Conservation (phyloP, 2,113 vertebrate species). For the Microtus ochrogaster region DNA sequence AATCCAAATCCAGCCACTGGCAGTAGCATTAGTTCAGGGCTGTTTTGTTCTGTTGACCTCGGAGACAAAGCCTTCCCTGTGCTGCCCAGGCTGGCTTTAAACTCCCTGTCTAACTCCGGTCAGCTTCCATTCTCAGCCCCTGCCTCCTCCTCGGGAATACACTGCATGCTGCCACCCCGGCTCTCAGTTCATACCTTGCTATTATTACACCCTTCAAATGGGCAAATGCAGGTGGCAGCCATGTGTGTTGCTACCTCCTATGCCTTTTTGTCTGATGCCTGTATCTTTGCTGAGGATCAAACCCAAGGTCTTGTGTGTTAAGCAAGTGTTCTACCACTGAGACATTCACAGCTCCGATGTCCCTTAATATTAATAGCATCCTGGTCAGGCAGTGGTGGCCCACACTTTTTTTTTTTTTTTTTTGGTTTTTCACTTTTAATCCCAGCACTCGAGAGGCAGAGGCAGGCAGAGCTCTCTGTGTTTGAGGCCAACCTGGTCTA, state of each 20-base stretch:
- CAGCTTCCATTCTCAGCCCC: too few species aligned
- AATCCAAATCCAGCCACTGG: neutral
- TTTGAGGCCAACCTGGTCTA: too few species aligned
- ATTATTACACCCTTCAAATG: neutral
- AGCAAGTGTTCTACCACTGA: neutral
- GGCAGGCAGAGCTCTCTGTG: neutral
- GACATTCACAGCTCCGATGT: neutral
- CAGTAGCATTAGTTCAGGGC: neutral
- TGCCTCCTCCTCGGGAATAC: neutral
- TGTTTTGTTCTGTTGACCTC: neutral
- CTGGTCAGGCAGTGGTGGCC: neutral
- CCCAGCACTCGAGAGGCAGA: neutral
- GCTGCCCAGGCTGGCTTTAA: neutral
- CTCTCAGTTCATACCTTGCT: neutral
- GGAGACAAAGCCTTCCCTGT: neutral
- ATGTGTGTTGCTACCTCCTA: neutral
- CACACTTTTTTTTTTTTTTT: too few species aligned
- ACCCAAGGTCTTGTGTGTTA: neutral
- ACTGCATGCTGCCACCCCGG: neutral
- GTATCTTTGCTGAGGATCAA: neutral
- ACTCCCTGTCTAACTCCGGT: neutral
- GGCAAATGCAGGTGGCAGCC: neutral
- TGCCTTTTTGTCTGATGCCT: neutral
- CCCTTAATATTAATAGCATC: neutral
- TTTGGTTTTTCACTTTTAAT: neutral